Evolutionary conservation across 2,113 vertebrate genomes (phyloP), one percentile per base, ranked within the genome.

Genomic region (Mellivora capensis): DNA sequence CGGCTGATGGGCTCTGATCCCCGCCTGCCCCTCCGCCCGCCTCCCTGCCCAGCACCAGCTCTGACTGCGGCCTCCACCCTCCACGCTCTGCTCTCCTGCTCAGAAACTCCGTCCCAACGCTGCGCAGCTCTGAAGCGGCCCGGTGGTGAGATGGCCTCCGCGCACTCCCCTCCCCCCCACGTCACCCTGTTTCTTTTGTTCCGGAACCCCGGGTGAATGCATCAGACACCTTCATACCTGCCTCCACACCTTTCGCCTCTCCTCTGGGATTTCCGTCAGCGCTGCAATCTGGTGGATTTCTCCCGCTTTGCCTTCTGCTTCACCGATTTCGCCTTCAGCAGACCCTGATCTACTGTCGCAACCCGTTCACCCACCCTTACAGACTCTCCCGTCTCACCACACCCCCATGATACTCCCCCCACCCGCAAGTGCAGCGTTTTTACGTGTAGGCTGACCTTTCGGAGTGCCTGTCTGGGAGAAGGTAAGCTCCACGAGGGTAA

Each of bases 71-170:
- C n/a, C 52, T 18, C 1, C 69, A 7, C 27, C n/a, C 52, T 18
- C 1, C 69, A 7, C 27, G 9, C 52, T 71, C 85, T 23, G 42
- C 42, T 52, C 25, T 9, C n/a, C 27, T 31, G 62, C 49, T 69
- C 49, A 1, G 6, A 39, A 14, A 6, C 64, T 71, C 64, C 0
- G 52, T 25, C 69, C 69, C 31, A 3, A 13, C 4, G 69, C 37
- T 9, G 7, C 15, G 1, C 17, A 2, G 29, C 27, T 13, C 1
- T 2, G 11, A 21, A 25, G 17, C 27, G 4, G 31, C 52, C 52
- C 6, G 3, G 4, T 2, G 27, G n/a, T 7, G 37, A 39, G 14
- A 12, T 3, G 62, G n/a, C 37, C 49, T 14, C 49, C 14, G 3
- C 10, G 20, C 54, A 52, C 15, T 15, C 34, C 52, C 47, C 52